Evolutionary conservation across 2,888 invertebrate genomes (phyloP).

Genomic region (Agapostemon virescens): DNA sequence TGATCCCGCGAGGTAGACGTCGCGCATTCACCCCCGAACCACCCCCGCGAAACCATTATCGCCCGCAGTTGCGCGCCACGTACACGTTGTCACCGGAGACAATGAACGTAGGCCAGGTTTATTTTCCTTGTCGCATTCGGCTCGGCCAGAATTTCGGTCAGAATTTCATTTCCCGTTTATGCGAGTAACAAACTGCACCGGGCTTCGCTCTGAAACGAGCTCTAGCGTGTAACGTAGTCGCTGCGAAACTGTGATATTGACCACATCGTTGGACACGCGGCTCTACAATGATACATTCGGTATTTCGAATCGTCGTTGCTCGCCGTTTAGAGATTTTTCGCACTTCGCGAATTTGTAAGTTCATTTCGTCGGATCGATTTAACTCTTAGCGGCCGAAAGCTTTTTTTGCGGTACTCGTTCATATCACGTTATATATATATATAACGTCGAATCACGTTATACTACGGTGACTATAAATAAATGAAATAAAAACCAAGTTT

Average conservation of each 20-base stretch:
- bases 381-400: too few relatives aligned
- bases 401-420: too few relatives aligned
- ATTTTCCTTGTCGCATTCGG: constrained; percentile 11
- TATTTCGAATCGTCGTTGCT: background rate
- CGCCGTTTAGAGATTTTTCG: background rate
- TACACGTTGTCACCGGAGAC: background rate
- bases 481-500: too few relatives aligned
- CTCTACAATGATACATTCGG: background rate
- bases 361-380: background rate
- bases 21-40: background rate
- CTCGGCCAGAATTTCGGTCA: background rate
- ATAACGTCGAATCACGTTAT: too few relatives aligned
- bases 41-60: background rate
- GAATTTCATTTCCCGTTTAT: constrained; percentile 35
- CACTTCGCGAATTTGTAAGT: background rate
- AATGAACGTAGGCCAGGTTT: constrained; percentile 14
- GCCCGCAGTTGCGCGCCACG: background rate
- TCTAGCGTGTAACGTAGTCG: background rate
- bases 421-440: too few relatives aligned
- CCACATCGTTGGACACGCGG: background rate
- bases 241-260: constrained; percentile 1
- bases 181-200: constrained; percentile 16
- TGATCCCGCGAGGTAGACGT: background rate
- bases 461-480: too few relatives aligned
- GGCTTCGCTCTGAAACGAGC: constrained; percentile 6